phyloP scores from a whole-genome alignment of 2,888 invertebrate species.

The Aleiodes leptofemur region DNA sequence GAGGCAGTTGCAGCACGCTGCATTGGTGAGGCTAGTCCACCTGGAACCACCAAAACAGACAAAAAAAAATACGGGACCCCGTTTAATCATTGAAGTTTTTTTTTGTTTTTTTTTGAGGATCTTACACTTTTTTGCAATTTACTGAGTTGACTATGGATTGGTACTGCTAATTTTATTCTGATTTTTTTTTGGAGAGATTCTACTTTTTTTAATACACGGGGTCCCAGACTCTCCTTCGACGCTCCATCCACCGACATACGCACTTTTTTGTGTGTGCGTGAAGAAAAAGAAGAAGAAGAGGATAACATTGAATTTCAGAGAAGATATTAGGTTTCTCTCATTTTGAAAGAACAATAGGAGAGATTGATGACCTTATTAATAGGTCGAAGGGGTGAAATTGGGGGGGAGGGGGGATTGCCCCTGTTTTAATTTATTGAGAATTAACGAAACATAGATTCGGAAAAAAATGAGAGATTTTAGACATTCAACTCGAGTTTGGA shows the following conservation, averaged over 20 bases:
- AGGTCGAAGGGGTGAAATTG: too few relatives aligned
- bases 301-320: conserved; percentile 20
- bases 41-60: conserved; percentile 74
- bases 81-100: conserved; percentile 25
- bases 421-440: too few relatives aligned
- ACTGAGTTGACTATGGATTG: conserved; percentile 48
- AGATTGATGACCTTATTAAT: too few relatives aligned
- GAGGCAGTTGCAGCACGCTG: conserved; percentile 75
- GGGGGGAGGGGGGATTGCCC: too few relatives aligned
- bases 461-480: too few relatives aligned
- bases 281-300: conserved; percentile 3
- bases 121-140: conserved; percentile 30
- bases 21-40: conserved; percentile 75
- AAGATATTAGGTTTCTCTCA: conserved; percentile 41
- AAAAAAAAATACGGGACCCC: conserved; percentile 52
- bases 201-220: conserved; percentile 33
- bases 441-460: too few relatives aligned
- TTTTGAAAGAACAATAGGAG: too few relatives aligned
- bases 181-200: not conserved
- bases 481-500: too few relatives aligned
- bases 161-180: conserved; percentile 42
- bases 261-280: not conserved
- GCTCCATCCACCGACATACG: conserved; percentile 56
- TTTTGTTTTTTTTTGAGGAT: conserved; percentile 51
- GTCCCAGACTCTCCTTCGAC: conserved; percentile 70